These are phyloP conservation scores for Asarcornis scutulata DNA, from an alignment of 2,113 vertebrate species.

Conservation along the genomic window DNA sequence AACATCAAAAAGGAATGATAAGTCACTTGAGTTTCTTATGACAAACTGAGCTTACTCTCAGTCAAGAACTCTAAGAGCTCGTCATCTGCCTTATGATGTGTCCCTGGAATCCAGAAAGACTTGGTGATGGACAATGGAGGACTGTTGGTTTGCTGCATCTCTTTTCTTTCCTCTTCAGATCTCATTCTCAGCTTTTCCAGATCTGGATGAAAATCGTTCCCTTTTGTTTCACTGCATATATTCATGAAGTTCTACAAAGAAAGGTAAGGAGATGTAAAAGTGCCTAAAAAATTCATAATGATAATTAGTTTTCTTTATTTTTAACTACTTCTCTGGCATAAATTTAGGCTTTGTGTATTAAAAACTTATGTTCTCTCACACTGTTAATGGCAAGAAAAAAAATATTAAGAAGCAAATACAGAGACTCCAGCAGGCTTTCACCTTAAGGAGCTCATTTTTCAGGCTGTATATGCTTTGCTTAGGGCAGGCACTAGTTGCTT, in stretches of 20 bases:
- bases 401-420: not conserved
- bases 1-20: not conserved
- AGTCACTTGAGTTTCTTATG: no score
- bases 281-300: not conserved
- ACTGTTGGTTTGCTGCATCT: not conserved
- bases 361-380: not conserved
- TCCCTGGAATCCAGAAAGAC: not conserved
- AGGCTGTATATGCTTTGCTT: not conserved
- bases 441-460: not conserved
- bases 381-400: not conserved
- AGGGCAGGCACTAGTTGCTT: not conserved
- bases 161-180: not conserved
- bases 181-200: not conserved
- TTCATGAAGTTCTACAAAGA: not conserved
- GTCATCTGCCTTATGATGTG: not conserved
- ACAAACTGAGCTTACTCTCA: slow-evolving; percentile 5
- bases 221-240: not conserved
- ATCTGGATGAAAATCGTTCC: not conserved
- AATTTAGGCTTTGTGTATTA: not conserved
- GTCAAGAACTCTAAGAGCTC: slow-evolving; percentile 19
- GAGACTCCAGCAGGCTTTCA: not conserved
- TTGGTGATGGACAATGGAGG: not conserved
- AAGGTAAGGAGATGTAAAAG: not conserved
- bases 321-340: not conserved
- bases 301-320: not conserved